Percentiles rank a stretch among this genome's conserved stretches.
These are phyloP conservation scores for Chesias legatella DNA, from an alignment of 2,888 invertebrate species.

Conservation along the genomic window DNA sequence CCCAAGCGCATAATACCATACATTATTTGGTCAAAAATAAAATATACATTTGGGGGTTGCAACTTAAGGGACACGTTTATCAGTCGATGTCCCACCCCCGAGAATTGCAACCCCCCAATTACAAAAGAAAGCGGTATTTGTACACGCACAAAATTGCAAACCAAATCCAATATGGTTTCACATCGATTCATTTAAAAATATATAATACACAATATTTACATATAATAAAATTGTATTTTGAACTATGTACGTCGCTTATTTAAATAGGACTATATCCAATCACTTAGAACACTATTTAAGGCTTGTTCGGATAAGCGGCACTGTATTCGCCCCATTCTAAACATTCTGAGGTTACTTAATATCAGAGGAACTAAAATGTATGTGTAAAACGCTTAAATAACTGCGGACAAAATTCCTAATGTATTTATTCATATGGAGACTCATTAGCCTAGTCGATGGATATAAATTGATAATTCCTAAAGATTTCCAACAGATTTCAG, in stretches of 20 bases:
- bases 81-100: constrained; percentile 6
- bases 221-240: neutral
- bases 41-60: constrained; percentile 11
- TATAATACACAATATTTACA: neutral
- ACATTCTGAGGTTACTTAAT: too few species aligned
- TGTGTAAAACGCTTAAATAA: too few species aligned
- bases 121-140: constrained; percentile 5
- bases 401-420: too few species aligned
- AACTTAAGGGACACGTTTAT: too few species aligned
- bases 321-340: too few species aligned
- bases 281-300: constrained; percentile 2
- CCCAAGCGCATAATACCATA: constrained; percentile 1
- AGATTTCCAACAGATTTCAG: too few species aligned
- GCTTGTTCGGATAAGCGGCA: too few species aligned
- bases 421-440: too few species aligned
- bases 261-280: constrained; percentile 3
- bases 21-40: constrained; percentile 14
- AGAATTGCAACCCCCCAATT: neutral
- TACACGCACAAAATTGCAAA: constrained; percentile 10
- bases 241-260: too few species aligned
- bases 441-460: too few species aligned
- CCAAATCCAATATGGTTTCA: neutral
- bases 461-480: too few species aligned
- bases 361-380: too few species aligned
- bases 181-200: neutral